Base-by-base conservation (phyloP, 2,888 invertebrate species). In the Dione juno region DNA sequence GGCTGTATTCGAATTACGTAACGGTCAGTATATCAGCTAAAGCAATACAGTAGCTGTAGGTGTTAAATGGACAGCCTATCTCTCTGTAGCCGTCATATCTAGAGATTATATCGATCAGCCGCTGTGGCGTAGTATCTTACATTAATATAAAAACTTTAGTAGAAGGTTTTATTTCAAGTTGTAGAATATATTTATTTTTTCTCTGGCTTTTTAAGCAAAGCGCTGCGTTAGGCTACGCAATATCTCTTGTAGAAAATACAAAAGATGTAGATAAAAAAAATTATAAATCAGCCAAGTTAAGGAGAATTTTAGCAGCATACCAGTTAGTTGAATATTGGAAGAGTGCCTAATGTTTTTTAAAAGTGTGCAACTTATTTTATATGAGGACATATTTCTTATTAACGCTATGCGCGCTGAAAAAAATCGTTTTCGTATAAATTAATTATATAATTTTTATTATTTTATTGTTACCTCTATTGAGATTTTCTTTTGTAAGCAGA, bases 1-100 rank as follows among this genome's bases (percentile, higher is more conserved):
- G 19, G 52, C 13, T 43, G 45, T 66, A 70, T 59, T 53, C 70
- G 59, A 66, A 66, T 70, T 53, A 66, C 52, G 35, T 61, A 59
- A 66, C 59, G 54, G 65, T 67, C 45, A 65, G 64, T 53, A 69
- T 67, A 53, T 59, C 52, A 48, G 73, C 75, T 77, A 80, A 79
- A 74, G 71, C 76, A 73, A 82, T 83, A 81, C 88, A 79, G 90
- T 87, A 90, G 89, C 86, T 76, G 84, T 85, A 86, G 84, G 88
- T 88, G 90, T 89, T 82, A 87, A 89, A 86, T 78, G 40, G 82
- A 68, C 65, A 58, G 66, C 69, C 68, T 67, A 85, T 86, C 84
- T 85, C 81, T 81, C 43, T 19, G 53, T 35, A 63, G 53, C 35
- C 67, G 48, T 66, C 61, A 70, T 54, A 50, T 48, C 63, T 28